Evolutionary conservation across 2,888 invertebrate genomes (phyloP).

Genomic region (Chrysolina americana): DNA sequence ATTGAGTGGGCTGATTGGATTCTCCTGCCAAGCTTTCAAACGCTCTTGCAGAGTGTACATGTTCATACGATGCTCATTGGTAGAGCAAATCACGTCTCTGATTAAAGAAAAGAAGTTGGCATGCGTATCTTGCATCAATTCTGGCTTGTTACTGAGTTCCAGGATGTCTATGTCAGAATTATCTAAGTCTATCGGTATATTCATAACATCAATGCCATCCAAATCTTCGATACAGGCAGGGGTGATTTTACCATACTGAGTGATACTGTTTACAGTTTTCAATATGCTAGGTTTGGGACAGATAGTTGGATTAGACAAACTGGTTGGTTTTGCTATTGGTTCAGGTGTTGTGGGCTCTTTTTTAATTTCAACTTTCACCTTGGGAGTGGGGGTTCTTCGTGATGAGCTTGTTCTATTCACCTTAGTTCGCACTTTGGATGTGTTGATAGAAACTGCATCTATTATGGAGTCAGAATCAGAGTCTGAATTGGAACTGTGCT

Average conservation of each 20-base stretch:
- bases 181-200: slow-evolving; percentile 81
- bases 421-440: slow-evolving; percentile 47
- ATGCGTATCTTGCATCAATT: slow-evolving; percentile 85
- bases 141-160: slow-evolving; percentile 71
- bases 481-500: slow-evolving; percentile 64
- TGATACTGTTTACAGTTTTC: slow-evolving; percentile 54
- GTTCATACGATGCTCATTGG: slow-evolving; percentile 87
- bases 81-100: slow-evolving; percentile 89
- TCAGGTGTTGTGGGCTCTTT: slow-evolving; percentile 42
- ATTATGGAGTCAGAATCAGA: slow-evolving; percentile 63
- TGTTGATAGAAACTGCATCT: slow-evolving; percentile 52
- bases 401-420: slow-evolving; percentile 33
- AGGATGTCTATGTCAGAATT: slow-evolving; percentile 72
- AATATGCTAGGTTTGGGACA: slow-evolving; percentile 43
- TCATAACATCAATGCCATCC: slow-evolving; percentile 82
- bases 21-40: slow-evolving; percentile 81
- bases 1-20: slow-evolving; percentile 86
- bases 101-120: slow-evolving; percentile 90
- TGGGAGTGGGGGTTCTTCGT: slow-evolving; percentile 41
- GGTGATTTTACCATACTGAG: slow-evolving; percentile 61
- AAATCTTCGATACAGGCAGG: slow-evolving; percentile 71
- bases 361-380: slow-evolving; percentile 46
- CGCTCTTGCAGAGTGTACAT: slow-evolving; percentile 82
- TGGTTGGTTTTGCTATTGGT: slow-evolving; percentile 28
- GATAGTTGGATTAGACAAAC: slow-evolving; percentile 14